Evolutionary conservation across 2,888 invertebrate genomes (phyloP), one percentile per base, ranked within the genome.

Genomic region (Lepidochrysops patricia): DNA sequence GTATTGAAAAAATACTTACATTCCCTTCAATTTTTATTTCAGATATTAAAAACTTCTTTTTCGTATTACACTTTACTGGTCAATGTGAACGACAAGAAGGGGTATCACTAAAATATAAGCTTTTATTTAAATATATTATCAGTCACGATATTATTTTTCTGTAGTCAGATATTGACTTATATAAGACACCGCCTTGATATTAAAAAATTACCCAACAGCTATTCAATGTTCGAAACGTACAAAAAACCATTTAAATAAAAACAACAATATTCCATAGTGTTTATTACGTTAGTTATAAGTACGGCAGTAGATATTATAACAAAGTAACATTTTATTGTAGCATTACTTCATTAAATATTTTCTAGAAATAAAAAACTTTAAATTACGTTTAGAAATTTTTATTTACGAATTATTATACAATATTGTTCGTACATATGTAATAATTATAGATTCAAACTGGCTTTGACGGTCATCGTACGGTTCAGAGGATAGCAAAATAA

Each of bases 391-490:
- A 84, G 79, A 84, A 80, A 80, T 79, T 84, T 88, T 88, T 88
- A 89, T 88, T 89, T 82, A 87, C 79, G 85, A 88, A 87, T 86
- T 80, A 87, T 82, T 87, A 88, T 86, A 88, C 87, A 88, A 85
- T 85, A 76, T 82, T 78, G 79, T 79, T 84, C 85, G 82, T 85
- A 84, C 80, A 83, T 76, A 71, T 74, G 77, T 76, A 76, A 78
- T 76, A 74, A 81, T 77, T 43, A 54, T 77, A 76, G 75, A 79
- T 80, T 75, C 73, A 73, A 77, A 73, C 74, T 74, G 76, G 79
- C 79, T 71, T 43, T 19, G 71, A 68, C 69, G 74, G 75, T 66
- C 71, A 62, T 74, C 63, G 61, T 60, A 61, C 61, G 79, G 74
- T 65, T 64, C 58, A 60, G 54, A 54, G 19, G 19, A 32, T 61